A percentile compares a stretch with the other conserved stretches of the same genome.
phyloP scores from a whole-genome alignment of 2,797 vertebrate species.

The Myiotriccus ornatus region DNA sequence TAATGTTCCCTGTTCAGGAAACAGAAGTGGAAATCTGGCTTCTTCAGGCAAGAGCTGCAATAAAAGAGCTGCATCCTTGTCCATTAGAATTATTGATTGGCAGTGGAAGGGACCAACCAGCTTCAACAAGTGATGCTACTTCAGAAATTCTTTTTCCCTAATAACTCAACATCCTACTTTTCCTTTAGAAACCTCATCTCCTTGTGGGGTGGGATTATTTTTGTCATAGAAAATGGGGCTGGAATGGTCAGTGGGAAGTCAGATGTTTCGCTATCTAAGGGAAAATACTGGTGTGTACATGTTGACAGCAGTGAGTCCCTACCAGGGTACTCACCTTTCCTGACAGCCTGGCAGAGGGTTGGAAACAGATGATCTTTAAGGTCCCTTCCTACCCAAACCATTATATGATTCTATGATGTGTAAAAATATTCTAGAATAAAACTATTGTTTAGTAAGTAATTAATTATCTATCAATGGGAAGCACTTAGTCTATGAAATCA shows the following conservation, averaged over 20 bases:
- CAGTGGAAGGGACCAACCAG: neutral
- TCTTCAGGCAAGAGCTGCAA: neutral
- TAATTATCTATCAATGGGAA: neutral
- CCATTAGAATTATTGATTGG: fast-evolving
- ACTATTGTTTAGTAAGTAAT: neutral
- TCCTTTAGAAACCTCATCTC: neutral
- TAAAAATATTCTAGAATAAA: neutral
- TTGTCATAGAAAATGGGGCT: neutral
- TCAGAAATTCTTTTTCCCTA: neutral
- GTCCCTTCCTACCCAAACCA: neutral
- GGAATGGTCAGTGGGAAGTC: neutral
- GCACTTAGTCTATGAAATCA: neutral
- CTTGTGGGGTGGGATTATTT: neutral
- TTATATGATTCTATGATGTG: neutral
- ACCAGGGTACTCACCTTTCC: neutral
- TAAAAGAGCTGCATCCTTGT: neutral
- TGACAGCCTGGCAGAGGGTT: neutral
- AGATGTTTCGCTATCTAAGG: neutral
- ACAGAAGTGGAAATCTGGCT: neutral
- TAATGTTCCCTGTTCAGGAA: neutral
- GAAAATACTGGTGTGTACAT: neutral
- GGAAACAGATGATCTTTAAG: neutral
- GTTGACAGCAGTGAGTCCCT: neutral
- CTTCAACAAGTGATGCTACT: neutral
- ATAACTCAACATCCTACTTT: neutral